These are phyloP conservation scores for Hetaerina titia DNA, from an alignment of 2,888 invertebrate genomes.

Conservation along the genomic window DNA sequence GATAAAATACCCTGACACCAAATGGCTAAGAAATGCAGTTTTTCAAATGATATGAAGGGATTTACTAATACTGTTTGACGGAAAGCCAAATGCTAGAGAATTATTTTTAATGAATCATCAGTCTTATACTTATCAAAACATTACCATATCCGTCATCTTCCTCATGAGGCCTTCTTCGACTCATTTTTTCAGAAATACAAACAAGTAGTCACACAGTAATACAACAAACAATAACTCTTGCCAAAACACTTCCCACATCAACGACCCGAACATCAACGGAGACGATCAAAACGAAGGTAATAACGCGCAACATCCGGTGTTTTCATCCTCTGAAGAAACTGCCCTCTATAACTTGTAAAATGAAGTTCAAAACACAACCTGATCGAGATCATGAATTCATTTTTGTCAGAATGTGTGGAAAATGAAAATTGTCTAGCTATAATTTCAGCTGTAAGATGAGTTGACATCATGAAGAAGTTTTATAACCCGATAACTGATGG, in stretches of 20 bases:
- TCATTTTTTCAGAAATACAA: constrained; percentile 80
- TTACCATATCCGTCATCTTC: constrained; percentile 91
- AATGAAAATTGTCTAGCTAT: constrained; percentile 65
- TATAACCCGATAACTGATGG: constrained; percentile 79
- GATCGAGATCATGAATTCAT: constrained; percentile 55
- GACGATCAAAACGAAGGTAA: neutral
- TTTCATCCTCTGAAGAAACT: constrained; percentile 40
- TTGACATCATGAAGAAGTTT: constrained; percentile 80
- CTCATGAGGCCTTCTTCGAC: constrained; percentile 88
- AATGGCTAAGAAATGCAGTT: too few species aligned
- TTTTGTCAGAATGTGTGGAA: constrained; percentile 61
- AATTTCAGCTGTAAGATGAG: constrained; percentile 76
- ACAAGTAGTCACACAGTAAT: neutral
- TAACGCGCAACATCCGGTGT: constrained; percentile 59
- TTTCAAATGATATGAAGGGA: too few species aligned
- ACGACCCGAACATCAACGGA: neutral
- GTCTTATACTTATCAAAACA: constrained; percentile 70
- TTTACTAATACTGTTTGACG: neutral
- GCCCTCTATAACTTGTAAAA: constrained; percentile 60
- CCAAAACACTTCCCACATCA: neutral
- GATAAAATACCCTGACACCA: too few species aligned
- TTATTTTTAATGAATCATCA: neutral
- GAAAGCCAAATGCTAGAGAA: neutral
- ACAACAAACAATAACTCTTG: neutral
- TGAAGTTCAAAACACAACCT: constrained; percentile 56